phyloP scores from a whole-genome alignment of 1,140 invertebrate species.

The Cataglyphis hispanica region DNA sequence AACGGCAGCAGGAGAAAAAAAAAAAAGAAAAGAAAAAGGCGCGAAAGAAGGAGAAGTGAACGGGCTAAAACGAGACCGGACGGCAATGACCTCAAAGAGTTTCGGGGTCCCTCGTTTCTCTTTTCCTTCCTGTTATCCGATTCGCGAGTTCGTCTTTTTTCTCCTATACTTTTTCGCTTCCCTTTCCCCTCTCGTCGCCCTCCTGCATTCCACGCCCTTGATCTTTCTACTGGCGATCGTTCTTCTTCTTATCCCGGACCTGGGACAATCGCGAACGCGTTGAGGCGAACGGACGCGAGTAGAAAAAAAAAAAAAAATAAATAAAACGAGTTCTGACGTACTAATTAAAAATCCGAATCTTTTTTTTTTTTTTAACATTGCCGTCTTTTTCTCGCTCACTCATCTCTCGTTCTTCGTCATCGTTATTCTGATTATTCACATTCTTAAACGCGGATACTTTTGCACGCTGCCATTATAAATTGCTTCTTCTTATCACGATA shows the following conservation, averaged over 20 bases:
- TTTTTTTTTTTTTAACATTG: conserved; percentile 18
- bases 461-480: conserved; percentile 1
- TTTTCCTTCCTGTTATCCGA: conserved; percentile 68
- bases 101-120: conserved; percentile 74
- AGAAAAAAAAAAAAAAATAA: conserved; percentile 18
- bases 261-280: conserved; percentile 82
- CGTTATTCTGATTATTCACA: not conserved
- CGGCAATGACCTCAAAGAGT: conserved; percentile 81
- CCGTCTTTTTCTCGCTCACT: conserved; percentile 30
- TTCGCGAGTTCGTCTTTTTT: conserved; percentile 47
- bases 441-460: conserved; percentile 2
- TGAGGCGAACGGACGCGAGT: conserved; percentile 65
- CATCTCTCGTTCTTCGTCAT: conserved; percentile 41
- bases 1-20: conserved; percentile 53
- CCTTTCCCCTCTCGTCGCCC: conserved; percentile 1
- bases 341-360: conserved; percentile 50
- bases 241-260: conserved; percentile 81
- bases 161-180: conserved; percentile 35
- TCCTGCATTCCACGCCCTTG: not conserved
- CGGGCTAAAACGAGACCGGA: conserved; percentile 78
- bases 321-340: conserved; percentile 61
- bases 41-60: conserved; percentile 73
- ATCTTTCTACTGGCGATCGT: conserved; percentile 39
- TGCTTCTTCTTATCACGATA: not conserved
- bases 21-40: conserved; percentile 65